Conservation (phyloP, 2,113 vertebrate genomes). For the Cisticola juncidis region DNA sequence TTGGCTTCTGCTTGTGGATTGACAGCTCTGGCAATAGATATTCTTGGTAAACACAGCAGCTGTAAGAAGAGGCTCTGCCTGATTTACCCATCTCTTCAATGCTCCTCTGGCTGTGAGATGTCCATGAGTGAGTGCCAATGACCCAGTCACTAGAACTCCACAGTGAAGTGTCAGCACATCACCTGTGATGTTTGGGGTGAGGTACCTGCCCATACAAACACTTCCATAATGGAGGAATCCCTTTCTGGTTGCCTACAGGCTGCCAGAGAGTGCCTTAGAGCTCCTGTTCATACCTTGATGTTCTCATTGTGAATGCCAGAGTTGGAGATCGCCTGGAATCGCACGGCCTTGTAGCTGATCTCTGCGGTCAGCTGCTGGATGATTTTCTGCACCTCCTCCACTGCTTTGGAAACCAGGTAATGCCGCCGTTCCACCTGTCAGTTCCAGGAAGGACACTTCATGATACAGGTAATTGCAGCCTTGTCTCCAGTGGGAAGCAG, state of each 20-base stretch:
- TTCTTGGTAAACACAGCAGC: not conserved
- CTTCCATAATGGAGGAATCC: not conserved
- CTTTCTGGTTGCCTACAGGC: not conserved
- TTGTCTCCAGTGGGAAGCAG: not conserved
- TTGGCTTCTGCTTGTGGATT: constrained; percentile 10
- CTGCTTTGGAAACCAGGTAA: constrained; percentile 69
- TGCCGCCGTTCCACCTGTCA: constrained; percentile 75
- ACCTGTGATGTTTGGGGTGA: not conserved
- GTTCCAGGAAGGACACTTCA: not conserved
- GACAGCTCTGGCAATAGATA: constrained; percentile 7
- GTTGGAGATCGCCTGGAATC: constrained; percentile 81
- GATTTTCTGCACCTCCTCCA: constrained; percentile 80
- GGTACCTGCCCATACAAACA: not conserved
- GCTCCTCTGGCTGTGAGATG: not conserved
- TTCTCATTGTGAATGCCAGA: constrained; percentile 78
- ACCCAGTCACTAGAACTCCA: not conserved
- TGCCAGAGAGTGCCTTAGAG: not conserved
- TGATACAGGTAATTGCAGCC: not conserved
- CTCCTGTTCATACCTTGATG: constrained; percentile 73
- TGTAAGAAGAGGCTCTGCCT: not conserved
- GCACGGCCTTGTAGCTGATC: constrained; percentile 77
- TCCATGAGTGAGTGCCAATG: not conserved
- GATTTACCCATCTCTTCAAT: not conserved
- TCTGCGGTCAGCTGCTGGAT: constrained; percentile 76
- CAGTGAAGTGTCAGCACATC: not conserved